Percentiles rank a stretch among this genome's conserved stretches.
These are phyloP conservation scores for Calephelis nemesis DNA, from an alignment of 1,140 invertebrate genomes.

Conservation along the genomic window DNA sequence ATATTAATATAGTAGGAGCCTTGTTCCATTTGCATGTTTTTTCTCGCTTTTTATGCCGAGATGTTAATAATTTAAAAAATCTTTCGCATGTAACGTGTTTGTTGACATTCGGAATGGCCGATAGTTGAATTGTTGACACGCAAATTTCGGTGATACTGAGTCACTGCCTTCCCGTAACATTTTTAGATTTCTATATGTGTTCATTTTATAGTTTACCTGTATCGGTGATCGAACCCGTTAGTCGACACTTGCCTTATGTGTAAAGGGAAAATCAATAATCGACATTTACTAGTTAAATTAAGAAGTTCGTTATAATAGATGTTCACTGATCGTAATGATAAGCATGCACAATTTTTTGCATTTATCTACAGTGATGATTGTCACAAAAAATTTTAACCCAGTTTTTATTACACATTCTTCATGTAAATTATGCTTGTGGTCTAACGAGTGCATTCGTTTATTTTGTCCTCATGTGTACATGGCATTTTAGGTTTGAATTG, in stretches of 20 bases:
- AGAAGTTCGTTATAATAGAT: conserved; percentile 21
- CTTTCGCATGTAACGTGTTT: conserved; percentile 46
- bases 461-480: conserved; percentile 25
- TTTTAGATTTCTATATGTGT: conserved; percentile 51
- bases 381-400: conserved; percentile 31
- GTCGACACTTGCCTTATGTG: conserved; percentile 52
- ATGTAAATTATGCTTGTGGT: conserved; percentile 14
- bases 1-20: conserved; percentile 46
- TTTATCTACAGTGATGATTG: conserved; percentile 31
- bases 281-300: conserved; percentile 18
- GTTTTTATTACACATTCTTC: conserved; percentile 28
- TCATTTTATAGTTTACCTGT: conserved; percentile 46
- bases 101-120: conserved; percentile 52
- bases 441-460: conserved; percentile 8
- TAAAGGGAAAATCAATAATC: conserved; percentile 17
- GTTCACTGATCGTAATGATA: conserved; percentile 20
- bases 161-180: conserved; percentile 64
- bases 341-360: conserved; percentile 40
- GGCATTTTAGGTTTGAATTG: background rate
- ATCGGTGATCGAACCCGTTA: conserved; percentile 30
- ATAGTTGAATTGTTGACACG: conserved; percentile 54
- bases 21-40: conserved; percentile 66
- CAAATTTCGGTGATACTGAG: conserved; percentile 46
- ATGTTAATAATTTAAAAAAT: conserved; percentile 52
- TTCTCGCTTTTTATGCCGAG: conserved; percentile 65